Percentiles rank a stretch among this genome's conserved stretches.
phyloP scores from a whole-genome alignment of 2,113 vertebrate genomes.

The Gasterosteus aculeatus region DNA sequence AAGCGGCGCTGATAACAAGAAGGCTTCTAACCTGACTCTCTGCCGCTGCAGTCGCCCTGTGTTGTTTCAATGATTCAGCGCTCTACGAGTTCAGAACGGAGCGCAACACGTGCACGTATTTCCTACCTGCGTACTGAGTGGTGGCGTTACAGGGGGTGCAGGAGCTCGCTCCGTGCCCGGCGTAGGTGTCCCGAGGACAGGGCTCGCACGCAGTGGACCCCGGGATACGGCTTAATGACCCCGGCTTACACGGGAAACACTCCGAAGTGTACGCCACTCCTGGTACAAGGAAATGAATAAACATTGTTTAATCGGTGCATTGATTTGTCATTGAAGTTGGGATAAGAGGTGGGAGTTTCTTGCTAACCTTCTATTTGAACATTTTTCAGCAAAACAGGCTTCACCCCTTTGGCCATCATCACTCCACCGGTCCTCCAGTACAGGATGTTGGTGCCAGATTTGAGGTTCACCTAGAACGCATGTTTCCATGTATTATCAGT shows the following conservation, averaged over 20 bases:
- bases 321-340: background rate
- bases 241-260: conserved; percentile 94
- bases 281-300: conserved; percentile 56
- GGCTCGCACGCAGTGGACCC: conserved; percentile 88
- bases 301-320: accelerated
- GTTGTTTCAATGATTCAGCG: background rate
- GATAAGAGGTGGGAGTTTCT: accelerated
- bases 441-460: conserved; percentile 94
- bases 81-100: background rate
- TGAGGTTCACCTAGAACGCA: conserved; percentile 87
- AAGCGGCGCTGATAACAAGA: conserved; percentile 11
- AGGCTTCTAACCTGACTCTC: background rate
- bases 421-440: conserved; percentile 98
- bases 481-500: background rate
- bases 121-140: conserved; percentile 88
- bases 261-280: conserved; percentile 96
- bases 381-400: conserved; percentile 95
- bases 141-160: conserved; percentile 86
- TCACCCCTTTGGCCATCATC: conserved; percentile 89
- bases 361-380: conserved; percentile 92
- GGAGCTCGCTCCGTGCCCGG: conserved; percentile 90
- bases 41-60: no score
- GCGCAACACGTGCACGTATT: background rate
- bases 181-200: conserved; percentile 90
- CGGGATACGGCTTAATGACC: conserved; percentile 88